Conservation (phyloP, 2,888 invertebrate species). For the Halictus quadricinctus region DNA sequence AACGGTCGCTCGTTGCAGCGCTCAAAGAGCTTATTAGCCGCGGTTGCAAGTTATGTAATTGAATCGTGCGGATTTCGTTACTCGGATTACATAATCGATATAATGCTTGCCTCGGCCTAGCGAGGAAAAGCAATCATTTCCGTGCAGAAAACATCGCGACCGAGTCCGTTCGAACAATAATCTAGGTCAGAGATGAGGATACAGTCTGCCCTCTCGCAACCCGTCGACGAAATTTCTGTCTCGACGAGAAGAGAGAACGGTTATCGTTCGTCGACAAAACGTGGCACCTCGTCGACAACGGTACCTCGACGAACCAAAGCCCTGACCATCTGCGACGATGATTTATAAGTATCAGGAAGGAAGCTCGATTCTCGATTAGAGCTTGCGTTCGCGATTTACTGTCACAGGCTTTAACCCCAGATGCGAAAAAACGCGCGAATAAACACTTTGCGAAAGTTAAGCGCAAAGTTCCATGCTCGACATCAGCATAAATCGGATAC, state of each 20-base stretch:
- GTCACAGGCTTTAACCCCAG: background rate
- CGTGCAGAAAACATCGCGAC: background rate
- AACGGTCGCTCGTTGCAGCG: background rate
- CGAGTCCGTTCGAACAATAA: background rate
- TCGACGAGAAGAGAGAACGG: background rate
- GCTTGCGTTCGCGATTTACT: background rate
- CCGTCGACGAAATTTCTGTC: constrained; percentile 16
- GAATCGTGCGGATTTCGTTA: background rate
- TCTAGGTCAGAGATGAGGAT: background rate
- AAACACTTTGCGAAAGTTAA: background rate
- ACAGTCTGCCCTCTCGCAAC: constrained; percentile 40
- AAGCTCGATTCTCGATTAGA: background rate
- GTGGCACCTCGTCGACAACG: background rate
- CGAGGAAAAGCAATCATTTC: background rate
- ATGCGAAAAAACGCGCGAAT: background rate
- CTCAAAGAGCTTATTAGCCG: background rate
- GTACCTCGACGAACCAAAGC: background rate
- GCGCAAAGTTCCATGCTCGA: background rate
- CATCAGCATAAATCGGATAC: background rate
- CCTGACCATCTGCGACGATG: background rate
- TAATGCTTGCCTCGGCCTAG: background rate
- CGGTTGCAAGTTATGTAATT: constrained; percentile 20
- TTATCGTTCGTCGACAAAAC: constrained; percentile 41
- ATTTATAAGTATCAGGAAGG: constrained; percentile 3
- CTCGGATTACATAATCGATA: constrained; percentile 29